phyloP scores from a whole-genome alignment of 1,140 invertebrate genomes.

The Sitophilus oryzae region DNA sequence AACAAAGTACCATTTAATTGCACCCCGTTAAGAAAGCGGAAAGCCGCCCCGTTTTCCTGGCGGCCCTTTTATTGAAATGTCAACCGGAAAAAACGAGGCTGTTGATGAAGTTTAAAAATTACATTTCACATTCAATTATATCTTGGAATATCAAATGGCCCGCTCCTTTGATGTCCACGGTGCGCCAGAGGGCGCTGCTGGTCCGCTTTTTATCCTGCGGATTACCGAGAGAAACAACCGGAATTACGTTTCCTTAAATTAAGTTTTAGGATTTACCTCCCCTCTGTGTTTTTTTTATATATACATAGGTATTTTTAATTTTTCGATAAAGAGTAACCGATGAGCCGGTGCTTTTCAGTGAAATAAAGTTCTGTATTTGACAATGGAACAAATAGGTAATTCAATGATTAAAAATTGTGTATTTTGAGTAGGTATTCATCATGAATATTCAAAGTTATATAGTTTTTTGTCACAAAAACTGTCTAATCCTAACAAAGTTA shows the following conservation, averaged over 20 bases:
- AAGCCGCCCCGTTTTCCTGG: too few species aligned
- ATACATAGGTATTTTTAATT: background rate
- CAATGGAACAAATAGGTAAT: too few species aligned
- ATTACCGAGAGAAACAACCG: slow-evolving; percentile 10
- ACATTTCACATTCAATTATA: slow-evolving; percentile 28
- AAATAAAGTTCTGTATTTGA: too few species aligned
- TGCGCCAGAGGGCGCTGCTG: slow-evolving; percentile 11
- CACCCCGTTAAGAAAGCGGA: too few species aligned
- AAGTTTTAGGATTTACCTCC: background rate
- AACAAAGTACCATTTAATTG: too few species aligned
- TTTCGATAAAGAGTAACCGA: background rate
- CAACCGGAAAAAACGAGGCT: slow-evolving; percentile 24
- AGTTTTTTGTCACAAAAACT: too few species aligned
- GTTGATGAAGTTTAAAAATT: slow-evolving; percentile 29
- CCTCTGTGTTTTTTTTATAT: too few species aligned
- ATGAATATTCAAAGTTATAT: too few species aligned
- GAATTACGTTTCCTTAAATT: background rate
- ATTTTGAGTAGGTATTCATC: too few species aligned
- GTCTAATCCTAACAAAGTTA: too few species aligned
- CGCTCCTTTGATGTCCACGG: slow-evolving; percentile 23
- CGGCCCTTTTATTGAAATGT: slow-evolving; percentile 20
- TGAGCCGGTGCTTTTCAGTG: background rate
- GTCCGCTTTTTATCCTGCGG: slow-evolving; percentile 19
- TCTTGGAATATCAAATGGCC: slow-evolving; percentile 25
- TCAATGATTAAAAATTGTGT: too few species aligned